Base-by-base conservation (phyloP, 2,888 invertebrate species). In the Gandaritis pyraliata region DNA sequence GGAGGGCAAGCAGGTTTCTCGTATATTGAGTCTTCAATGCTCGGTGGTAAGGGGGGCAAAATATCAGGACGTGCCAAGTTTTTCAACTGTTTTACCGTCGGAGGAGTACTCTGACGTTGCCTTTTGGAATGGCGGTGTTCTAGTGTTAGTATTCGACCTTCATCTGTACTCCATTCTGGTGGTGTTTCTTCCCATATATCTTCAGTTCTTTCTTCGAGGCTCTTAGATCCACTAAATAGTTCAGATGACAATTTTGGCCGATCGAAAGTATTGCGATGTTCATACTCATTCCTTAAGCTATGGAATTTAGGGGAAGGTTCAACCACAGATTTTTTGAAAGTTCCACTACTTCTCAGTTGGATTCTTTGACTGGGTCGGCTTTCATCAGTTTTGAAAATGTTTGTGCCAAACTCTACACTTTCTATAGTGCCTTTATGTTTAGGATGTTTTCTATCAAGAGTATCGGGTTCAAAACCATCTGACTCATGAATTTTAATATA, bases 401-500 rank as follows among this genome's bases (percentile, higher is more conserved):
- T 89, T 65, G 89, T 84, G 60, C 87, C 89, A 45, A 86, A 87
- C 33, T 86, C 82, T 46, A 73, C 71, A 58, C 66, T 82, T 64
- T 86, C 86, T 29, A 76, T 62, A 29, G 73, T 67, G 61, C 83
- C 82, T 76, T 86, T 91, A 39, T 88, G 83, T 73, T 90, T 92
- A 1, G 77, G 94, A 46, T 95, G 95, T 77, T 97, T 97, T 29
- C 97, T 93, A 76, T 97, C 97, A 58, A 97, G 89, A 0, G 97
- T 97, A 70, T 97, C 97, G 0, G 97, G 97, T 81, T 97, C 97
- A 74, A 96, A 97, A 57, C 95, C 95, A 73, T 96, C 96, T 1
- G 96, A 96, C 75, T 97, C 97, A 59, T 96, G 94, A 51, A 96
- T 95, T 75, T 94, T 94, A 7, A 95, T 94, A 69, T 95, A 95